These are phyloP conservation scores for Sarcophaga bullata DNA, from an alignment of 1,140 invertebrate genomes.

Conservation along the genomic window DNA sequence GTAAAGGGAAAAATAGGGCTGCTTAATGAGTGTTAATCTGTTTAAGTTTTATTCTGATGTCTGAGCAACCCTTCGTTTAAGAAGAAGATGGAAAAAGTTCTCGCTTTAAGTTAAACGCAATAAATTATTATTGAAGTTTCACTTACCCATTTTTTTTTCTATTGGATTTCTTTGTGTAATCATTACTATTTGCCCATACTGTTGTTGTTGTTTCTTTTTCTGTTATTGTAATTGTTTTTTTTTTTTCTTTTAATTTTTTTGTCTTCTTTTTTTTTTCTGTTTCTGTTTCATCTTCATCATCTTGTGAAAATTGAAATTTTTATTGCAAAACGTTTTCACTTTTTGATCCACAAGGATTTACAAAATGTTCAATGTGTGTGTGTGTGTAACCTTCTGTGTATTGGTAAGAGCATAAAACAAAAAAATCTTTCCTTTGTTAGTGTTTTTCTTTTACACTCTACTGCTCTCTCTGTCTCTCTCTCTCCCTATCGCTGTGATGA, in stretches of 20 bases:
- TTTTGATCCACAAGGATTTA: conserved; percentile 33
- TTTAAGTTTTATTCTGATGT: no score
- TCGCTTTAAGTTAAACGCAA: no score
- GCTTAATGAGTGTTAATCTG: no score
- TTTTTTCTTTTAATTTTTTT: background rate
- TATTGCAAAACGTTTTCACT: conserved; percentile 32
- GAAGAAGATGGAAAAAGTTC: no score
- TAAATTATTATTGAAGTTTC: conserved; percentile 29
- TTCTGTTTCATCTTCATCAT: background rate
- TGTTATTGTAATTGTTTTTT: background rate
- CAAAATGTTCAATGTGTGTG: background rate
- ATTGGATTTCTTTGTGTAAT: background rate
- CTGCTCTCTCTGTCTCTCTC: no score
- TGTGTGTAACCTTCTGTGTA: background rate
- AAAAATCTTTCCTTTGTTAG: conserved; percentile 1
- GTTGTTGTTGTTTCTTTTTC: background rate
- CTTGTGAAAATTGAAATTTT: conserved; percentile 4
- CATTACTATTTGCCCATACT: background rate
- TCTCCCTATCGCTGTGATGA: no score
- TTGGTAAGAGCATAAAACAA: background rate
- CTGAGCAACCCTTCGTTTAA: no score
- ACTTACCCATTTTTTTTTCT: no score
- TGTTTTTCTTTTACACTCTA: background rate
- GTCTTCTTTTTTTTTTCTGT: background rate
- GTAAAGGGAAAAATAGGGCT: no score